phyloP scores from a whole-genome alignment of 64 coral and sea anemone genomes.

The Stichodactyla helianthus region DNA sequence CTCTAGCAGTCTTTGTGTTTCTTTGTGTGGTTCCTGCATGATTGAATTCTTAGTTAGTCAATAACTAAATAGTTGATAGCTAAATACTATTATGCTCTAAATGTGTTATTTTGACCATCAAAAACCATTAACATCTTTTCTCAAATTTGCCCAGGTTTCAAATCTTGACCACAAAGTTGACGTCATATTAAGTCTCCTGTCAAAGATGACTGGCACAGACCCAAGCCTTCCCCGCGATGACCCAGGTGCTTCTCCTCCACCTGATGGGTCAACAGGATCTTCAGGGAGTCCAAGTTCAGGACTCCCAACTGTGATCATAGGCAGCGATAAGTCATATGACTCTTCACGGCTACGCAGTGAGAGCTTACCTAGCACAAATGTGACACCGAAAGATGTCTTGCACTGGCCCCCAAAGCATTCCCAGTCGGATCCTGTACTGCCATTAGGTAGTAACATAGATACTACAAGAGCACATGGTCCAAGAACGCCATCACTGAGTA shows the following conservation, averaged over 20 bases:
- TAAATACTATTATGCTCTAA: neutral
- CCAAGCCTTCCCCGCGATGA: neutral
- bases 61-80: too few species aligned
- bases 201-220: neutral
- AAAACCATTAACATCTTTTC: too few species aligned
- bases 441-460: neutral
- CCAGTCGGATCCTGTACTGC: neutral
- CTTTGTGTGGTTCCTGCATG: neutral
- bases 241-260: neutral
- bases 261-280: neutral
- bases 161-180: slow-evolving; percentile 14
- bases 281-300: neutral
- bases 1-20: too few species aligned
- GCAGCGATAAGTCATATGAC: neutral
- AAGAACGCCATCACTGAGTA: slow-evolving; percentile 13
- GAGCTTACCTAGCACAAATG: neutral
- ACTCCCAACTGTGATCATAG: slow-evolving; percentile 13
- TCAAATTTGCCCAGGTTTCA: neutral
- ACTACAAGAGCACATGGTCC: neutral
- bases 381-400: neutral
- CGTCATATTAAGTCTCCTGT: slow-evolving; percentile 5
- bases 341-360: neutral
- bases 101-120: neutral
- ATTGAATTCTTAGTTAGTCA: too few species aligned
- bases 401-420: slow-evolving; percentile 7